A percentile compares a stretch with the other conserved stretches of the same genome.
Conservation (phyloP, 2,797 vertebrate species). For the Myripristis murdjan region DNA sequence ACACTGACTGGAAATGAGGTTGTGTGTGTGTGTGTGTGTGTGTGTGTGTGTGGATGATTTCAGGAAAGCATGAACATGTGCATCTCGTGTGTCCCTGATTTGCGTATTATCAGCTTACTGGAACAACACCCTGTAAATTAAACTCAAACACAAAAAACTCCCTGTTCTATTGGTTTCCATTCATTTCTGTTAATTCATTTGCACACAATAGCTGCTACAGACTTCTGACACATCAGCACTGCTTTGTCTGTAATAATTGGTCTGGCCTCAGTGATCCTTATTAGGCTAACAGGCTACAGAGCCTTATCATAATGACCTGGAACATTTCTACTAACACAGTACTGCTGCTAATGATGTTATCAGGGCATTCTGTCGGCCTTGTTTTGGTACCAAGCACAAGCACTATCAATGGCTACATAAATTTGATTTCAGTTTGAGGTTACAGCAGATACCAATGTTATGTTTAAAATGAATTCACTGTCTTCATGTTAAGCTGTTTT, state of each 20-base stretch:
- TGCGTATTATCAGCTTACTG: too few species aligned
- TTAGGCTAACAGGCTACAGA: background rate
- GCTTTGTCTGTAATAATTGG: background rate
- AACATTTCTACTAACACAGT: background rate
- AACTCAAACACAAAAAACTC: too few species aligned
- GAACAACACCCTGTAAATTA: too few species aligned
- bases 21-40: constrained; percentile 27
- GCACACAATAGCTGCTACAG: background rate
- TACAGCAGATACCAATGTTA: too few species aligned
- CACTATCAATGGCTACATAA: background rate
- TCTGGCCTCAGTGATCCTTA: background rate
- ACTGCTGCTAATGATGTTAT: too few species aligned
- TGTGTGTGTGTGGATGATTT: constrained; percentile 12
- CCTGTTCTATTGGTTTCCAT: background rate
- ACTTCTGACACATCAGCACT: background rate
- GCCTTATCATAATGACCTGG: background rate
- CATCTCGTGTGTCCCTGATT: background rate
- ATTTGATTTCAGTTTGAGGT: background rate
- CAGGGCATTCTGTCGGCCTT: too few species aligned
- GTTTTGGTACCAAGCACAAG: too few species aligned
- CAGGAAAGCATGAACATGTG: constrained; percentile 5
- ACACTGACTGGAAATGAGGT: constrained; percentile 47
- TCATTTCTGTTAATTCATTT: background rate
- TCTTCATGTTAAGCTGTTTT: too few species aligned
- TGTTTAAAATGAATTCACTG: too few species aligned